phyloP scores from a whole-genome alignment of 2,797 vertebrate species.

The Catharus ustulatus region DNA sequence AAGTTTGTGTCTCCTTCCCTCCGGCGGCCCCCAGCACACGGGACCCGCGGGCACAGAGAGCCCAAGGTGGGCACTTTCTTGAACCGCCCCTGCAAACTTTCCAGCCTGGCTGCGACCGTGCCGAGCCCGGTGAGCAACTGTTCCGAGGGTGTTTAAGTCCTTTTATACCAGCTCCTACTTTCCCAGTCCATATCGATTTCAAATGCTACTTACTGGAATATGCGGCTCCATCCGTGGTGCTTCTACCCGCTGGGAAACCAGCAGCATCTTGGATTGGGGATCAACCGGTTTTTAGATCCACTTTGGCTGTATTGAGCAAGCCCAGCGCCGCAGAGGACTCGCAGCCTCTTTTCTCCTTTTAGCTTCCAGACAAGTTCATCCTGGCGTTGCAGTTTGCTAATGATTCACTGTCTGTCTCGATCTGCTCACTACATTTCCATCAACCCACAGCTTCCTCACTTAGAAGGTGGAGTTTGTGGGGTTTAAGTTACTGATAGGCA shows the following conservation, averaged over 20 bases:
- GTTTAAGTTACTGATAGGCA: constrained; percentile 85
- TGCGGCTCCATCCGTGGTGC: constrained; percentile 84
- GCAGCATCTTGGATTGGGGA: constrained; percentile 81
- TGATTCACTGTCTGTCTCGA: constrained; percentile 83
- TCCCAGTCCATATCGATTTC: not conserved
- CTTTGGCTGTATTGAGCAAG: constrained; percentile 76
- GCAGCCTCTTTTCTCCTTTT: constrained; percentile 71
- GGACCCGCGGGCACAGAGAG: not conserved
- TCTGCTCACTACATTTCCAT: constrained; percentile 82
- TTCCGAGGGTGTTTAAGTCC: not conserved
- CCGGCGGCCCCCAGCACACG: not conserved
- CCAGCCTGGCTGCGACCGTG: not conserved
- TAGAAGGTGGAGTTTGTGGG: constrained; percentile 83
- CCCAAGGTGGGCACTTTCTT: not conserved
- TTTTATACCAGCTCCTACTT: constrained; percentile 19
- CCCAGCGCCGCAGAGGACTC: constrained; percentile 65
- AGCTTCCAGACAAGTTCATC: constrained; percentile 85
- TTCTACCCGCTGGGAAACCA: constrained; percentile 86
- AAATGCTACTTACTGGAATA: constrained; percentile 75
- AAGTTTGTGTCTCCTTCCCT: not conserved
- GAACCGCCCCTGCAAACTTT: constrained; percentile 34
- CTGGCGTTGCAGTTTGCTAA: constrained; percentile 78
- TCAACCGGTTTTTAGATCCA: constrained; percentile 81
- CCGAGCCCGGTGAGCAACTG: not conserved
- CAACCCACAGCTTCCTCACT: constrained; percentile 83